A percentile compares a stretch with the other conserved stretches of the same genome.
Conservation (phyloP, 2,797 vertebrate species). For the Glossophaga mutica region DNA sequence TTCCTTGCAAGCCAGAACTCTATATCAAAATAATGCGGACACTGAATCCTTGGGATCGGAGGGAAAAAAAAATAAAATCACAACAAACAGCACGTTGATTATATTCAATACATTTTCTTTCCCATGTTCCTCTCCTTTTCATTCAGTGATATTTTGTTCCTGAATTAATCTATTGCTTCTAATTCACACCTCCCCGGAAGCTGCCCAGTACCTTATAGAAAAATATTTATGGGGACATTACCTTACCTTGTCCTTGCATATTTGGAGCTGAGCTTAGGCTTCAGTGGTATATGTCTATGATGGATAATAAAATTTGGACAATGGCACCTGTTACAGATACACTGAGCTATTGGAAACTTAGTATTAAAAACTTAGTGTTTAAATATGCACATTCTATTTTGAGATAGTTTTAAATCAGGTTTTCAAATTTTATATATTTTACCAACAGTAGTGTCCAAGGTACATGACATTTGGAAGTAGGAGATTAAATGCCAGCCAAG, state of each 20-base stretch:
- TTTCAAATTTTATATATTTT: neutral
- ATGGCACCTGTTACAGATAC: neutral
- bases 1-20: neutral
- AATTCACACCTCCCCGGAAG: neutral
- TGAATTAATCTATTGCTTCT: neutral
- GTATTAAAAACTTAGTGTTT: neutral
- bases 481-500: constrained; percentile 14
- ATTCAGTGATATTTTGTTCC: neutral
- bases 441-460: neutral
- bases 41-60: neutral
- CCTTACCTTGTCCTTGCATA: neutral
- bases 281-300: neutral
- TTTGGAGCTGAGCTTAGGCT: neutral
- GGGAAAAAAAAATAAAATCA: neutral
- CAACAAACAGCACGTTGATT: neutral
- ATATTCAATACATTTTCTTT: neutral
- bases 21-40: neutral
- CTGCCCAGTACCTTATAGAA: neutral
- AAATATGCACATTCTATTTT: neutral
- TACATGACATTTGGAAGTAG: constrained; percentile 1
- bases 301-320: neutral
- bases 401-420: neutral
- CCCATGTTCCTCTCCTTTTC: neutral
- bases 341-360: neutral
- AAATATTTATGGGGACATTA: neutral